phyloP scores from a whole-genome alignment of 2,797 vertebrate species.

The Menidia menidia region DNA sequence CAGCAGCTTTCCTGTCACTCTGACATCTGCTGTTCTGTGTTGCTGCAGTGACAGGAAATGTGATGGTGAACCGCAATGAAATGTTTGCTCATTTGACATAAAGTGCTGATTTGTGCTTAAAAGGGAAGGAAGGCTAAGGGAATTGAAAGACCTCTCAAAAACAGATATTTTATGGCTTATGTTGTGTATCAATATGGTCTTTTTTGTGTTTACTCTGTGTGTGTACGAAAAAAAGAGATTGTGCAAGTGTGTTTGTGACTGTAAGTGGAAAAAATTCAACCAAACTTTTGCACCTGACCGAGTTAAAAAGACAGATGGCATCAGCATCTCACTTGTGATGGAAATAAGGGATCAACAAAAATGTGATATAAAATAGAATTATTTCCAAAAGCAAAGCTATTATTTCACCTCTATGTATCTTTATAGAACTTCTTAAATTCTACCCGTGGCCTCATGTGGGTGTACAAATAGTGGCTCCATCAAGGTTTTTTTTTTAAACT shows the following conservation, averaged over 20 bases:
- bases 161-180: background rate
- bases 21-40: slow-evolving; percentile 28
- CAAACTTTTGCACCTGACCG: background rate
- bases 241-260: background rate
- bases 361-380: background rate
- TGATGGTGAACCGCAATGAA: slow-evolving; percentile 54
- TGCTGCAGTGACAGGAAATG: slow-evolving; percentile 61
- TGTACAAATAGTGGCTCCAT: background rate
- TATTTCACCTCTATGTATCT: background rate
- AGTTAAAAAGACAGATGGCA: background rate
- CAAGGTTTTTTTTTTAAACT: background rate
- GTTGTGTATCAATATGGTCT: background rate
- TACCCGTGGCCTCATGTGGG: background rate
- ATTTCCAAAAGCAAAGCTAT: background rate
- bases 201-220: too few relatives aligned
- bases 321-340: background rate
- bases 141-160: slow-evolving; percentile 24
- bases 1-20: slow-evolving; percentile 46
- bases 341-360: background rate
- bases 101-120: slow-evolving; percentile 35
- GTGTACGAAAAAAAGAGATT: background rate
- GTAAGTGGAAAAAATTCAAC: background rate
- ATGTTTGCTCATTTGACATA: background rate
- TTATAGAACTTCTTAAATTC: background rate
- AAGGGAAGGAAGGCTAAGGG: background rate